Conservation (phyloP, 2,888 invertebrate species). For the Cryptocephalus moraei region DNA sequence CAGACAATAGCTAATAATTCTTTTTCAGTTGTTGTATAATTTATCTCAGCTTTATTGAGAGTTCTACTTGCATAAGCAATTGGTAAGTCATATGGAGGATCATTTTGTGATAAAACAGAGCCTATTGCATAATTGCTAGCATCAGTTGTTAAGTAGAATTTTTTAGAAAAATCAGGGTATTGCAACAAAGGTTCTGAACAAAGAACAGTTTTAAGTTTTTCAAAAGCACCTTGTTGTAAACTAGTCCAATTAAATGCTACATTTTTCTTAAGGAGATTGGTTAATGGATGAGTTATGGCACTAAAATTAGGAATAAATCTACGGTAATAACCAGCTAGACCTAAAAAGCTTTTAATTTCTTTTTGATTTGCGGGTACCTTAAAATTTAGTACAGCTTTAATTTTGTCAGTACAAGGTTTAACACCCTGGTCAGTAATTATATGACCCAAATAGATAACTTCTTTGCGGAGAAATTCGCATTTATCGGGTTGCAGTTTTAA, state of each 20-base stretch:
- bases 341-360: constrained; percentile 16
- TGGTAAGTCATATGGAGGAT: constrained; percentile 25
- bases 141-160: constrained; percentile 23
- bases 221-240: constrained; percentile 11
- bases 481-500: constrained; percentile 15
- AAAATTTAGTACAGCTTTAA: constrained; percentile 8
- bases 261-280: constrained; percentile 9
- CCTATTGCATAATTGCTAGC: constrained; percentile 23
- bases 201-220: constrained; percentile 11
- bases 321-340: constrained; percentile 15
- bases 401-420: constrained; percentile 12
- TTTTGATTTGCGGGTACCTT: constrained; percentile 9
- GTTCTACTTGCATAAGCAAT: constrained; percentile 25
- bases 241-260: constrained; percentile 6
- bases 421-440: constrained; percentile 13
- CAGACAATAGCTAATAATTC: constrained; percentile 26
- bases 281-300: constrained; percentile 8
- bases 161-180: background rate
- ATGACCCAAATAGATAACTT: constrained; percentile 15
- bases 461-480: constrained; percentile 13
- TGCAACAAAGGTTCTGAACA: background rate
- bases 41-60: constrained; percentile 21
- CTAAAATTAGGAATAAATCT: constrained; percentile 12
- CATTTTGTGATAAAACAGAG: constrained; percentile 24
- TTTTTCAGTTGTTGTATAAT: constrained; percentile 22